Percentiles rank a stretch among this genome's conserved stretches.
These are phyloP conservation scores for Paratilapia polleni DNA, from an alignment of 2,113 vertebrate species.

Conservation along the genomic window DNA sequence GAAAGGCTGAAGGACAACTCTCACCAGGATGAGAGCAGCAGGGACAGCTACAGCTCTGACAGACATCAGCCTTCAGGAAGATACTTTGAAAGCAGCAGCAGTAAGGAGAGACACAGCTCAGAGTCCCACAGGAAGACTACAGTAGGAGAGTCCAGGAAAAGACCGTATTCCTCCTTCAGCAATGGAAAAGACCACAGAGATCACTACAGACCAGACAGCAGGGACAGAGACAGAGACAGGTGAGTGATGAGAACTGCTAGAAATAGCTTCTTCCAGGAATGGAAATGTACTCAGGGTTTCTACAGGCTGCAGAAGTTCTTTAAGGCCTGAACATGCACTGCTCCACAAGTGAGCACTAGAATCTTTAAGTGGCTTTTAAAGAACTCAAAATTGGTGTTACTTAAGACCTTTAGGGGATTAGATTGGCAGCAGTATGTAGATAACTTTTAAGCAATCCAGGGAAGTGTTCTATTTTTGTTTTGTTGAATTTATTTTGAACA, in stretches of 20 bases:
- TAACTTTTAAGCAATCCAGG: no score
- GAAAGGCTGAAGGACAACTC: constrained; percentile 91
- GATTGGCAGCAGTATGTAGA: background rate
- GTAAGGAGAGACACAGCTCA: constrained; percentile 87
- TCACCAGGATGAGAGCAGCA: constrained; percentile 96
- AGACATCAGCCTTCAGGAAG: constrained; percentile 87
- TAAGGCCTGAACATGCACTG: background rate
- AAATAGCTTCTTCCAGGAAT: background rate
- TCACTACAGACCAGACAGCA: constrained; percentile 90
- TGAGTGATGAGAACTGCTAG: constrained; percentile 29
- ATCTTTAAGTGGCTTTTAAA: background rate
- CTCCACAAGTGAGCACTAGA: background rate
- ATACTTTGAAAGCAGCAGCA: constrained; percentile 83
- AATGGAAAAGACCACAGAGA: constrained; percentile 98
- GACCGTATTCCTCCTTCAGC: constrained; percentile 91
- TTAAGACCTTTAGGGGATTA: background rate
- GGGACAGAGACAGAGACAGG: constrained; percentile 80
- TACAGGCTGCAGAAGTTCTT: background rate
- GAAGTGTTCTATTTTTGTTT: no score
- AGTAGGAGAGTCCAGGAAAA: constrained; percentile 85
- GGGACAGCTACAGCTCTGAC: constrained; percentile 97
- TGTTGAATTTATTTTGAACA: no score
- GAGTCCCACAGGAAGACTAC: constrained; percentile 87
- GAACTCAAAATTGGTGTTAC: background rate
- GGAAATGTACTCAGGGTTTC: background rate